Evolutionary conservation across 2,113 vertebrate species (phyloP), one percentile per base, ranked within the genome.

Genomic region (Shinisaurus crocodilurus): DNA sequence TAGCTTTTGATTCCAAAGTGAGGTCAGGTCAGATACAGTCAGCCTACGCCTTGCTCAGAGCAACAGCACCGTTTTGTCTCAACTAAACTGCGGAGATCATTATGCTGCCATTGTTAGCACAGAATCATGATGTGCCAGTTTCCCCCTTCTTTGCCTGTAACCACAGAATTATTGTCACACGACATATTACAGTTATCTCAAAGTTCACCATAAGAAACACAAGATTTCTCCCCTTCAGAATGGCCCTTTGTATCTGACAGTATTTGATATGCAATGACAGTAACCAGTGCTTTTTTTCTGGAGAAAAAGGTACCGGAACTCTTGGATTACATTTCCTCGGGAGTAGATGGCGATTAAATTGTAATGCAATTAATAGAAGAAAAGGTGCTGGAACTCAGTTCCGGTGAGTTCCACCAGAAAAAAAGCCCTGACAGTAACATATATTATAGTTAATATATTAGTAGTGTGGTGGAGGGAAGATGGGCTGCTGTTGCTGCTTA

Each of bases 1-100:
- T 3, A 93, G 87, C 77, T 94, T 91, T 82, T 89, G 15, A 54
- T 92, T 92, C 72, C 43, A 77, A 1, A 63, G 43, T 67, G n/a
- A 86, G 85, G 88, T 85, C 91, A 87, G 85, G 88, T 89, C 85
- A 6, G 9, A 80, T 89, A 85, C 87, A 93, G 0, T 85, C n/a
- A 43, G 60, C 67, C 12, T 50, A 1, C 32, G 3, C 85, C 94
- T 94, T 69, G 34, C 89, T 87, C 74, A n/a, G 16, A 9, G n/a
- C 77, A 1, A 0, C 20, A 75, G 88, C 83, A 48, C 80, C 90
- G 32, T 85, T n/a, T n/a, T 27, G 34, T 82, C 91, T 76, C 72
- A 8, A 60, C n/a, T 79, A 69, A 89, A 87, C 23, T 69, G 67
- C 92, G 82, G 74, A 69, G 45, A 87, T 89, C 50, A 5, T 37